A percentile compares a stretch with the other conserved stretches of the same genome.
Conservation (phyloP, 2,797 vertebrate species). For the Psittacula echo region DNA sequence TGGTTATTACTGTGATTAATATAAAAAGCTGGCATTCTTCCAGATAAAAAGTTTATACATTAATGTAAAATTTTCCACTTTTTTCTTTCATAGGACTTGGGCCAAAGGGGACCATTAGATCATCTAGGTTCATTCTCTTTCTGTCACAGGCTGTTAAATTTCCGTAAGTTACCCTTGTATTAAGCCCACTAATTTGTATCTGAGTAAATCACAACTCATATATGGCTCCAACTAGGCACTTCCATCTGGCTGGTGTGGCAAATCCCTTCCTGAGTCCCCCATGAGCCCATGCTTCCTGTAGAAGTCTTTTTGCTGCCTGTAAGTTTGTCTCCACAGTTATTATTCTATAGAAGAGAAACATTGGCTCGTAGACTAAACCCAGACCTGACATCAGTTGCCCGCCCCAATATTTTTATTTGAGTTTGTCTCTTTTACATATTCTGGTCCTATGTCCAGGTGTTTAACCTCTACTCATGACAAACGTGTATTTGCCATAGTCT, state of each 20-base stretch:
- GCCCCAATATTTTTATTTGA: not conserved
- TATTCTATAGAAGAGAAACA: not conserved
- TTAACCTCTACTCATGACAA: not conserved
- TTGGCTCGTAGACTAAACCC: not conserved
- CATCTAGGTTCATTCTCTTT: conserved; percentile 2
- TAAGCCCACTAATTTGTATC: not conserved
- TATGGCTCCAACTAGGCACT: not conserved
- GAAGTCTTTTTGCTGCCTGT: not conserved
- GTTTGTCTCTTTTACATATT: not conserved
- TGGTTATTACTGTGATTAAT: not conserved
- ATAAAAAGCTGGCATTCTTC: not conserved
- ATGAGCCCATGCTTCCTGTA: not conserved
- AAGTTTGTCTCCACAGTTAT: not conserved
- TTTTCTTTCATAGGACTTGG: not conserved
- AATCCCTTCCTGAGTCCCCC: not conserved
- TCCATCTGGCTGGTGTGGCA: not conserved
- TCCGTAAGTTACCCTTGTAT: not conserved
- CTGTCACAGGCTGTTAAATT: conserved; percentile 35
- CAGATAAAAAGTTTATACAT: not conserved
- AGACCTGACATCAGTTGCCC: not conserved
- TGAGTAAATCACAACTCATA: not conserved
- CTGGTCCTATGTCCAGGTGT: not conserved
- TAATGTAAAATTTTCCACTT: conserved; percentile 15
- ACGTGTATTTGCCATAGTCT: not conserved
- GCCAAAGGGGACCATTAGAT: conserved; percentile 8